Conservation (phyloP, 2,797 vertebrate species). For the Sebastes taczanowskii region DNA sequence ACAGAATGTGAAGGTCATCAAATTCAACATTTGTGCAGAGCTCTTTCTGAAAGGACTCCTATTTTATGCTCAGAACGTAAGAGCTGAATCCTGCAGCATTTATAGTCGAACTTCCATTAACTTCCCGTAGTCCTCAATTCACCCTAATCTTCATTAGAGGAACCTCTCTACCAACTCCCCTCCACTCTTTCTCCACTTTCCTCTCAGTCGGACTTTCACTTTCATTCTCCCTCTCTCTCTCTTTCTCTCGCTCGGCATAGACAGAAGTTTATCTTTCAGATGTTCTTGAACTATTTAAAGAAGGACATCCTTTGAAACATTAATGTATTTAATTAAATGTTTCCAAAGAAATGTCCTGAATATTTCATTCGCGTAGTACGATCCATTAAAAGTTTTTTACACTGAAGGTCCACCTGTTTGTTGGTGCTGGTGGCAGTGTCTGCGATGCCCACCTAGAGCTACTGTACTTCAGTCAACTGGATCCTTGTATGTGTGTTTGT, state of each 20-base stretch:
- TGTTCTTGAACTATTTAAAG: constrained; percentile 64
- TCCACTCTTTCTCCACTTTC: not conserved
- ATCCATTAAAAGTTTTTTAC: constrained; percentile 64
- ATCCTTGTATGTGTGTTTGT: not conserved
- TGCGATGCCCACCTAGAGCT: not conserved
- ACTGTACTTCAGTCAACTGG: not conserved
- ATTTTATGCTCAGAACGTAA: constrained; percentile 2
- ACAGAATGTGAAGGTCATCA: constrained; percentile 19
- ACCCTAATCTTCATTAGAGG: constrained; percentile 17
- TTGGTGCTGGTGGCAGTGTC: not conserved
- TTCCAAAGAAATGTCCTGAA: constrained; percentile 61
- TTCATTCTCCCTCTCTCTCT: not conserved
- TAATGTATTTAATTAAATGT: constrained; percentile 72
- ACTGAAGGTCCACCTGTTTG: constrained; percentile 29
- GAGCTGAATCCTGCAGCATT: constrained; percentile 23
- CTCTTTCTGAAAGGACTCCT: constrained; percentile 2
- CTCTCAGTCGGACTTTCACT: not conserved
- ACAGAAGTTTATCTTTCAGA: constrained; percentile 63
- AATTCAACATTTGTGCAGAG: not conserved
- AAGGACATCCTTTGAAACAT: constrained; percentile 63
- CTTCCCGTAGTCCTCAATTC: constrained; percentile 32
- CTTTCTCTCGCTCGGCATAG: constrained; percentile 1
- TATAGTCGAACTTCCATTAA: constrained; percentile 35
- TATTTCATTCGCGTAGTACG: constrained; percentile 57
- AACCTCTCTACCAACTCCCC: not conserved